Base-by-base conservation (phyloP, 2,888 invertebrate species). In the Eilema depressum region DNA sequence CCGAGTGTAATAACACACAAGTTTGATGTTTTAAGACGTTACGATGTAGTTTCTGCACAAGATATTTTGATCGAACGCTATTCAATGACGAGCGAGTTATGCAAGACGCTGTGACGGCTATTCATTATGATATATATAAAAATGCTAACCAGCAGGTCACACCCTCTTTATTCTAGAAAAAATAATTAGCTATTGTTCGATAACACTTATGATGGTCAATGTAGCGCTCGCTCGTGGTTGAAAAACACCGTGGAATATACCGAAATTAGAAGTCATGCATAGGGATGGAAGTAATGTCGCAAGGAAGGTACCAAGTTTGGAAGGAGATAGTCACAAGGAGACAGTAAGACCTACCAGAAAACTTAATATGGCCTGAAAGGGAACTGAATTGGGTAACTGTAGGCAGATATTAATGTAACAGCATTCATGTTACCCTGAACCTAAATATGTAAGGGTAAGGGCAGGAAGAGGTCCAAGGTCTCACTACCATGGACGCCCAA, bases 11-110 rank as follows among this genome's bases (percentile, higher is more conserved):
- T 47, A 57, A 66, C 53, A 65, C 8, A 63, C 53, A 47, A n/a
- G 66, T 73, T 73, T 73, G 66, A 69, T 73, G 72, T 73, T 66
- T 63, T 66, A 66, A 69, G 47, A 61, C 59, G 60, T 33, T 60
- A 68, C 65, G 59, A 30, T 72, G 68, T 53, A 68, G 57, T 63
- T 70, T 68, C 26, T 69, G 10, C 41, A 14, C 25, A 12, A 59
- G 68, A 72, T 72, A 72, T 72, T 72, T 61, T 65, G 63, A 69
- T 72, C 69, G 47, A 25, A 57, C 57, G 56, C 61, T 5, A 41
- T 47, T 12, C 33, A 5, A 66, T 69, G 68, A 69, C 68, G 62
- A 65, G 25, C 4, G 53, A 14, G 14, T 71, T 65, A 64, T 64
- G 28, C 33, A 71, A 68, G 8, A 33, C 4, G 3, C 5, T 33